phyloP scores from a whole-genome alignment of 2,113 vertebrate genomes.

The Catharus minimus region DNA sequence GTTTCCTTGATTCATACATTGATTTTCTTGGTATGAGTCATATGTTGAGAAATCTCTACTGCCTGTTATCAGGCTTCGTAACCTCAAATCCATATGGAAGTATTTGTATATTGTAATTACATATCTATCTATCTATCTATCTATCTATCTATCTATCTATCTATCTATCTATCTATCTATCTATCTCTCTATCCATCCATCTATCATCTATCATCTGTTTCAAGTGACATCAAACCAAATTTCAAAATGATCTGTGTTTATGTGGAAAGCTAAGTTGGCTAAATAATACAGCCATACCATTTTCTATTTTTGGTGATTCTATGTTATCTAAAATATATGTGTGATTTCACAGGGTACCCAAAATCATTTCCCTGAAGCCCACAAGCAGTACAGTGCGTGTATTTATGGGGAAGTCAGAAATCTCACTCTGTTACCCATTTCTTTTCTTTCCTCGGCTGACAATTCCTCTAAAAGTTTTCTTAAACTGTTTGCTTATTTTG shows the following conservation, averaged over 20 bases:
- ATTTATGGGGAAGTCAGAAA: slow-evolving; percentile 3
- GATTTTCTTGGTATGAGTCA: background rate
- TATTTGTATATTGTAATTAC: background rate
- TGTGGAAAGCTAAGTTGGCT: background rate
- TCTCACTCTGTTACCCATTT: background rate
- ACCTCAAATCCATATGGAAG: background rate
- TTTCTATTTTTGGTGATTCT: background rate
- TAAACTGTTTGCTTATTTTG: slow-evolving; percentile 48
- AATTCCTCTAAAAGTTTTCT: slow-evolving; percentile 37
- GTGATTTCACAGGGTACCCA: background rate
- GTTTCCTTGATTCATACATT: background rate
- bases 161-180: background rate
- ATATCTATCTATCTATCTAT: background rate
- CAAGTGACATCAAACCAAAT: background rate
- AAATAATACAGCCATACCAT: background rate
- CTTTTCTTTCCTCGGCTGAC: background rate
- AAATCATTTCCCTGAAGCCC: background rate
- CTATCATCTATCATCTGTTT: background rate
- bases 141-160: background rate
- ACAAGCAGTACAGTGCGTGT: background rate
- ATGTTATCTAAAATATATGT: background rate
- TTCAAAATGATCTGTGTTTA: background rate
- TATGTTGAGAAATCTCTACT: background rate
- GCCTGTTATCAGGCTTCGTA: background rate
- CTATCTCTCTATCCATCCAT: too few relatives aligned